phyloP scores from a whole-genome alignment of 2,797 vertebrate genomes.

The Myiotriccus ornatus region DNA sequence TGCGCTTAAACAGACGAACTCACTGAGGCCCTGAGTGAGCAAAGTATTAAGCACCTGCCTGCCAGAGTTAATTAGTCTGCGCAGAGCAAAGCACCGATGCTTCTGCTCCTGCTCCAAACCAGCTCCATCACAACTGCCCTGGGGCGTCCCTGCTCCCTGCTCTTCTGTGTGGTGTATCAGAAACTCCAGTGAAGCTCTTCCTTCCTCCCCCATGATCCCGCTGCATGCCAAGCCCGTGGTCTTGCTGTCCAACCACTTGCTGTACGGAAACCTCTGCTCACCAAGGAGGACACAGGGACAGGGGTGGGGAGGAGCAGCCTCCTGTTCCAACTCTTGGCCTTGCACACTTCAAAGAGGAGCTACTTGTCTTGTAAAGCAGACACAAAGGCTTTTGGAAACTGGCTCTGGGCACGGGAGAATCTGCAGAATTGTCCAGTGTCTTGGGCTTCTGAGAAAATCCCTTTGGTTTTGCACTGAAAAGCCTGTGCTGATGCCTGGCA shows the following conservation, averaged over 20 bases:
- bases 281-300: not conserved
- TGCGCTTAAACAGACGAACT: not conserved
- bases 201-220: rapidly evolving
- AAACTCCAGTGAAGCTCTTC: not conserved
- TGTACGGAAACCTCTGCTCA: not conserved
- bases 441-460: not conserved
- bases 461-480: not conserved
- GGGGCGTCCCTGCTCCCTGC: not conserved
- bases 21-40: not conserved
- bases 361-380: not conserved
- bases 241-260: not conserved
- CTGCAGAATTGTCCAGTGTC: not conserved
- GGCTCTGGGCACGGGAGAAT: not conserved
- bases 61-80: conserved; percentile 3
- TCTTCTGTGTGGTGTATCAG: not conserved
- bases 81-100: not conserved
- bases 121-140: not conserved
- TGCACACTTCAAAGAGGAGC: not conserved
- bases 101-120: not conserved
- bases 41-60: conserved; percentile 31
- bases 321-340: not conserved
- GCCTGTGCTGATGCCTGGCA: not conserved
- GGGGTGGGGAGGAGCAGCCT: not conserved
- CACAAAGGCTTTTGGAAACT: not conserved
- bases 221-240: not conserved